Percentiles rank a stretch among this genome's conserved stretches.
These are phyloP conservation scores for Macquaria australasica DNA, from an alignment of 2,113 vertebrate species.

Conservation along the genomic window DNA sequence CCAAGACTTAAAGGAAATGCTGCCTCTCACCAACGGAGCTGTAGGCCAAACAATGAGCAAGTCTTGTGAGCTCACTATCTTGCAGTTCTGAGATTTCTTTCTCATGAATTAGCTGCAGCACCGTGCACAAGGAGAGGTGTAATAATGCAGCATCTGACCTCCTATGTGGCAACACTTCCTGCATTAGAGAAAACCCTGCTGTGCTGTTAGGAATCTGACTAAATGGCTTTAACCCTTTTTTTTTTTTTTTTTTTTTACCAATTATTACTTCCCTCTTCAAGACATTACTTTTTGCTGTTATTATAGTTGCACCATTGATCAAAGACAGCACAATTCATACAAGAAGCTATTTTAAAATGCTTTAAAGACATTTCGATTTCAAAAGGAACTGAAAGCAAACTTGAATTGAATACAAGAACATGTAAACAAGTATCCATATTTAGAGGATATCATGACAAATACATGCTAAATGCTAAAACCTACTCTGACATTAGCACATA, in stretches of 20 bases:
- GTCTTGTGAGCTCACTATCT: slow-evolving; percentile 55
- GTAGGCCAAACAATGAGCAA: slow-evolving; percentile 64
- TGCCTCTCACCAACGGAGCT: slow-evolving; percentile 59
- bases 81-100: slow-evolving; percentile 43
- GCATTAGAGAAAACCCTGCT: slow-evolving; percentile 36
- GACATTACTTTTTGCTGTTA: slow-evolving; percentile 10
- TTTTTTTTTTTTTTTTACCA: background rate
- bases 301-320: background rate
- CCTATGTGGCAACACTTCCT: slow-evolving; percentile 38
- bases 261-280: slow-evolving; percentile 16
- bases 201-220: slow-evolving; percentile 14
- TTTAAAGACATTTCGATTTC: background rate
- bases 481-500: background rate
- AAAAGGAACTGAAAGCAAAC: background rate
- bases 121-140: slow-evolving; percentile 15
- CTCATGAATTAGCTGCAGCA: slow-evolving; percentile 42
- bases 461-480: background rate
- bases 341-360: background rate
- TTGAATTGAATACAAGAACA: background rate
- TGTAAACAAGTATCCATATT: background rate
- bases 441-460: background rate
- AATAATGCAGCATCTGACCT: slow-evolving; percentile 36
- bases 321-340: background rate
- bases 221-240: background rate
- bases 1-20: slow-evolving; percentile 73